Evolutionary conservation across 2,888 invertebrate species (phyloP).

Genomic region (Didymodactylos carnosus): DNA sequence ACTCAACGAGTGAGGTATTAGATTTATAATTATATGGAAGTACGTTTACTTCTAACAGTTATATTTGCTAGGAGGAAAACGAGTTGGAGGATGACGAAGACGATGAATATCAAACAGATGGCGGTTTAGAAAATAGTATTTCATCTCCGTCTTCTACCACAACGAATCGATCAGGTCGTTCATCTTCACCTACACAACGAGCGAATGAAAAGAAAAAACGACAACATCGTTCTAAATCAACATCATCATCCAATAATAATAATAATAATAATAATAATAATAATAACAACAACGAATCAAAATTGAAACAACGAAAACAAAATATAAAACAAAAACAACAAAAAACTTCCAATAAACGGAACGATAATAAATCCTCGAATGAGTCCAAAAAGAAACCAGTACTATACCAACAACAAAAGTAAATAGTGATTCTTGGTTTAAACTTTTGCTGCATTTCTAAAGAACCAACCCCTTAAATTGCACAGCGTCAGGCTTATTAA

Average conservation of each 20-base stretch:
- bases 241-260: no score
- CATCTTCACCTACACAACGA: background rate
- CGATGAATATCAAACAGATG: no score
- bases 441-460: no score
- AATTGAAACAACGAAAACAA: background rate
- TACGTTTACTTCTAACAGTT: no score
- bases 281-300: background rate
- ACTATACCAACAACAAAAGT: background rate
- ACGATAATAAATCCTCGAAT: no score
- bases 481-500: no score
- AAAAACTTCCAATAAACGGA: background rate
- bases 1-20: background rate
- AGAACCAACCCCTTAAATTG: no score
- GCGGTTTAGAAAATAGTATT: background rate
- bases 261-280: no score
- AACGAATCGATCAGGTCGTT: background rate
- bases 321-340: background rate
- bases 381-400: background rate
- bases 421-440: background rate
- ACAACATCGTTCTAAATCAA: background rate
- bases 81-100: no score
- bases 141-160: background rate
- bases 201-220: no score
- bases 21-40: no score
- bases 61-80: no score